Conservation (phyloP, 2,797 vertebrate genomes). For the Halcyon badia region DNA sequence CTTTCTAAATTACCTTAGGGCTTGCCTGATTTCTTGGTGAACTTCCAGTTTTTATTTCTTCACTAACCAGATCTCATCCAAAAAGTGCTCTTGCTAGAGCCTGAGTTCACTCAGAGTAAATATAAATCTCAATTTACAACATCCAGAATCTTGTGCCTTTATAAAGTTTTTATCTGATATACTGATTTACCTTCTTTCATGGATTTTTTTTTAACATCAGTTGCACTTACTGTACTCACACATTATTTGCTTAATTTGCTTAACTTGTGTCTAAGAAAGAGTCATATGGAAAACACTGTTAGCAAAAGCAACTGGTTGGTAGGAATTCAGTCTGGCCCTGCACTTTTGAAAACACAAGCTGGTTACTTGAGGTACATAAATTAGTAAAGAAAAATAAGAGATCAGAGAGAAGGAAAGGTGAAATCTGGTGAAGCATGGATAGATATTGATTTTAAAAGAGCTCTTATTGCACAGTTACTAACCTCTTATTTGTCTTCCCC, state of each 20-base stretch:
- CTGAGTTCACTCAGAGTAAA: neutral
- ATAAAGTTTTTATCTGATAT: neutral
- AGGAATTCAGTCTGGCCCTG: neutral
- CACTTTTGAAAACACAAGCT: neutral
- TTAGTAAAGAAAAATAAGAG: neutral
- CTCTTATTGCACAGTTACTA: neutral
- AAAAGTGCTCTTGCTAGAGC: neutral
- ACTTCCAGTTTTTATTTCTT: neutral
- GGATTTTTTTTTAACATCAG: neutral
- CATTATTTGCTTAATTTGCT: neutral
- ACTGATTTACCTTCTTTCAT: neutral
- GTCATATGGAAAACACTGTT: neutral
- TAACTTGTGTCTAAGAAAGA: neutral
- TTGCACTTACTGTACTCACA: neutral
- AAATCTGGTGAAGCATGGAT: neutral
- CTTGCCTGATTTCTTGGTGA: neutral
- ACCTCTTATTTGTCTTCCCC: conserved; percentile 11
- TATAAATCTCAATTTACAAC: neutral
- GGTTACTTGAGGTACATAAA: neutral
- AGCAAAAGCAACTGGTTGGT: neutral
- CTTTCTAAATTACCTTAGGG: neutral
- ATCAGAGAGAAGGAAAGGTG: neutral
- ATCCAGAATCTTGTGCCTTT: neutral
- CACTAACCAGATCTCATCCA: neutral
- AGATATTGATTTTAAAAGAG: conserved; percentile 16